Evolutionary conservation across 2,113 vertebrate genomes (phyloP).

Genomic region (Anguilla rostrata): DNA sequence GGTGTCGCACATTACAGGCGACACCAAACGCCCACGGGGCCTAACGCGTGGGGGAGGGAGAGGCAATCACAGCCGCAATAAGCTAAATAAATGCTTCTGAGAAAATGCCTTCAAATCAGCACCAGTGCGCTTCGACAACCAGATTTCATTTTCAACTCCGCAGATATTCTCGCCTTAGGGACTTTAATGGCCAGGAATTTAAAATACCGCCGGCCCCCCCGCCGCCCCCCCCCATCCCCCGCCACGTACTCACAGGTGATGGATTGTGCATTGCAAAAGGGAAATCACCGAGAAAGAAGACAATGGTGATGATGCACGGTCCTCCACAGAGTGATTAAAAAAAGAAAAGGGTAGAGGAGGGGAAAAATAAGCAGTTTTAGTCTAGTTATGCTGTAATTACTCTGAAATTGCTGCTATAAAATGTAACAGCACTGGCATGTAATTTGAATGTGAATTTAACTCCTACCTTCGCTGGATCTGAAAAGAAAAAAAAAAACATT

Average conservation of each 20-base stretch:
- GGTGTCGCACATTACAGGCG: not conserved
- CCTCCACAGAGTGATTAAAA: not conserved
- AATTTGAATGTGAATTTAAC: not conserved
- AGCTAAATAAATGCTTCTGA: not conserved
- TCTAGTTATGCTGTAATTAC: not conserved
- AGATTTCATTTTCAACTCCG: not conserved
- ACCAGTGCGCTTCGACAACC: not conserved
- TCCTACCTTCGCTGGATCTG: not conserved
- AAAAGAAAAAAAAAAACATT: too few species aligned
- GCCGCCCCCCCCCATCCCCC: not conserved
- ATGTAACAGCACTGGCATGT: not conserved
- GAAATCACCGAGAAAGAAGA: conserved; percentile 59
- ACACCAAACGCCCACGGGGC: not conserved
- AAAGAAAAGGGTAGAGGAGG: not conserved
- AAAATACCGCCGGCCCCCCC: not conserved
- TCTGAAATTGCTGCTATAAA: not conserved
- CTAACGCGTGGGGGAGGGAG: not conserved
- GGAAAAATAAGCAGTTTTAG: not conserved
- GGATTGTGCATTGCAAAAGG: conserved; percentile 46
- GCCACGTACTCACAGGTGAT: conserved; percentile 42
- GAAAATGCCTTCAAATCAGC: not conserved
- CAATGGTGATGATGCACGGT: conserved; percentile 14
- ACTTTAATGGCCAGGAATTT: not conserved
- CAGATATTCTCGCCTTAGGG: not conserved
- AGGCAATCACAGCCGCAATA: not conserved